Evolutionary conservation across 2,888 invertebrate genomes (phyloP), one percentile per base, ranked within the genome.

Genomic region (Troides aeacus): DNA sequence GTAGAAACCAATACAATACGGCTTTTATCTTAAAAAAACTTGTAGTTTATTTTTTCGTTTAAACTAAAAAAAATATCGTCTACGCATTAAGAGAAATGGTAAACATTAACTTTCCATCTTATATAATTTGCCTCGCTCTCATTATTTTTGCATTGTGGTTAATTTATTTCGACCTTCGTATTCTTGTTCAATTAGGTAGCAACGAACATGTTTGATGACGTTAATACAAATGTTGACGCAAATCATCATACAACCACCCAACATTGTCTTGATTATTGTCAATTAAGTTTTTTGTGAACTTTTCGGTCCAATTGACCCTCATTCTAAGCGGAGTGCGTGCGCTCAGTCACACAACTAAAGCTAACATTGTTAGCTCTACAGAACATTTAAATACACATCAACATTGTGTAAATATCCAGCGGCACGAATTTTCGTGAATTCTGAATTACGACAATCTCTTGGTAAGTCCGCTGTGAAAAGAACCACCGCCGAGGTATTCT

Each of bases 301-400:
- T 85, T 82, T 83, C 79, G 79, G 78, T 78, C 76, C 83, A 90
- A 88, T 90, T 90, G 90, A 89, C 88, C 87, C 83, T 81, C 78
- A 78, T 88, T 85, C 77, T 74, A 76, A 72, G 72, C 71, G 78
- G 77, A 77, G 81, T 77, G 82, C 87, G 84, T 84, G 84, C 81
- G 81, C 72, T 72, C 73, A 73, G 79, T 82, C 87, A 81, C 81
- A 81, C 82, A 76, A 53, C 46, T 61, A 46, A 60, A 61, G n/a
- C 46, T n/a, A 59, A 46, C 53, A 46, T 36, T 57, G 42, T 23
- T 17, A 39, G 36, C 53, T 36, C 21, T 46, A 39, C 23, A 61
- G 17, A 58, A 58, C 42, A 17, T 21, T 36, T 50, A 50, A 50
- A 18, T 50, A 50, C 50, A 50, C 50, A 59, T 64, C 36, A 68